phyloP scores from a whole-genome alignment of 2,797 vertebrate genomes.

The Galago senegalensis region DNA sequence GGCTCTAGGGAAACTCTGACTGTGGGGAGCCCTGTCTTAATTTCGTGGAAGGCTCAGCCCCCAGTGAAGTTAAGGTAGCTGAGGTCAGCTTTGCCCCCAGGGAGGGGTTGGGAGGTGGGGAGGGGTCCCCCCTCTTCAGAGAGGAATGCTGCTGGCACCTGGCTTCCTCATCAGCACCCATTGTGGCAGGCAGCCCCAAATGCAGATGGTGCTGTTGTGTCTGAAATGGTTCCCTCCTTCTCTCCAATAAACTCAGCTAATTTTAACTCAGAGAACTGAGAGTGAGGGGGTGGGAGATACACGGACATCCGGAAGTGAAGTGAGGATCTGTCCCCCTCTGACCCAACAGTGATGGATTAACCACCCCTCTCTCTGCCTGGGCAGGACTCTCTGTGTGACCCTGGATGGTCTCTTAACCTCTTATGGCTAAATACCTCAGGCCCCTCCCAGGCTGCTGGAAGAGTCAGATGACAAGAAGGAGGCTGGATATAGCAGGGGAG shows the following conservation, averaged over 20 bases:
- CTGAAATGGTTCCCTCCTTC: constrained; percentile 75
- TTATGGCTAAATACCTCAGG: neutral
- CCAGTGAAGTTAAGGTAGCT: neutral
- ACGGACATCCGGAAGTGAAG: constrained; percentile 61
- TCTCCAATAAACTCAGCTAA: constrained; percentile 78
- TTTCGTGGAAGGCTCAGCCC: neutral
- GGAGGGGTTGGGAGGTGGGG: neutral
- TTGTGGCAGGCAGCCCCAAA: constrained; percentile 81
- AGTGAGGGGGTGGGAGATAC: constrained; percentile 59
- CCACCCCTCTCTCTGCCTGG: neutral
- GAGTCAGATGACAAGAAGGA: neutral
- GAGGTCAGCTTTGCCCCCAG: neutral
- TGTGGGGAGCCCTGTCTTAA: neutral
- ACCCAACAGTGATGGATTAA: neutral
- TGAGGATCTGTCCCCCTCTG: neutral
- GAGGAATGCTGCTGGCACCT: constrained; percentile 70
- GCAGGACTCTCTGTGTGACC: neutral
- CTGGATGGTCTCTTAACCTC: neutral
- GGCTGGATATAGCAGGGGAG: neutral
- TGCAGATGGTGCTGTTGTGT: constrained; percentile 82
- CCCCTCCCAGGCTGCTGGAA: neutral
- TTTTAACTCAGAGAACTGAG: constrained; percentile 80
- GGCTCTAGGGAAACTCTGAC: constrained; percentile 27
- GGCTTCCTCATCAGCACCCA: constrained; percentile 84
- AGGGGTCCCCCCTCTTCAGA: neutral